Conservation (phyloP, 2,113 vertebrate genomes). For the Anguilla japonica region DNA sequence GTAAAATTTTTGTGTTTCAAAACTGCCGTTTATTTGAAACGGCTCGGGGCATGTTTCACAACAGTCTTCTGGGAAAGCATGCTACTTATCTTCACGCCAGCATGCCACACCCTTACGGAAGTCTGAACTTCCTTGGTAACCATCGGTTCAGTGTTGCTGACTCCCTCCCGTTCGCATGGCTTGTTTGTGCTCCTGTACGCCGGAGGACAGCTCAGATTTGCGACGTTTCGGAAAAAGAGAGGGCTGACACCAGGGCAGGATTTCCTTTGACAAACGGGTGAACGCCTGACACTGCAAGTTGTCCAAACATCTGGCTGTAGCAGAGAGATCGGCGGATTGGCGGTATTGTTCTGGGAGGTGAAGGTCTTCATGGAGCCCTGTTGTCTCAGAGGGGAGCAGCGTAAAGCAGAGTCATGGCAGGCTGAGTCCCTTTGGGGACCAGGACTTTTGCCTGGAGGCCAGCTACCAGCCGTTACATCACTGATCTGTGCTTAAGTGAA, state of each 20-base stretch:
- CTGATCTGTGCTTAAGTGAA: too few species aligned
- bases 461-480: background rate
- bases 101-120: slow-evolving; percentile 35
- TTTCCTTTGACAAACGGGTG: slow-evolving; percentile 27
- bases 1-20: background rate
- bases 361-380: background rate
- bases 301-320: slow-evolving; percentile 19
- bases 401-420: background rate
- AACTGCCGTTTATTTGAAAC: background rate
- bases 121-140: slow-evolving; percentile 28
- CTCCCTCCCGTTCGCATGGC: background rate
- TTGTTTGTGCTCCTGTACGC: slow-evolving; percentile 2
- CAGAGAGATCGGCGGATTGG: background rate
- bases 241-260: slow-evolving; percentile 22
- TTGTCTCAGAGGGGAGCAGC: background rate
- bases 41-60: slow-evolving; percentile 9
- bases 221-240: slow-evolving; percentile 3
- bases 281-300: slow-evolving; percentile 19
- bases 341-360: background rate
- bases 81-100: slow-evolving; percentile 3
- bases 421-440: background rate
- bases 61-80: slow-evolving; percentile 28
- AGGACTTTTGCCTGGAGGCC: background rate
- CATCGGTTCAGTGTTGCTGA: background rate
- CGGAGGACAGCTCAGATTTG: background rate